Percentiles rank a stretch among this genome's conserved stretches.
Evolutionary conservation across 2,113 vertebrate species (phyloP).

Genomic region (human): GRCh38 chr9:35959501-35960000

Average conservation of each 20-base stretch:
- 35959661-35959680: background rate
- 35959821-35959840: background rate
- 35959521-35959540: background rate
- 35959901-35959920: background rate
- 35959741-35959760: background rate
- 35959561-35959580: background rate
- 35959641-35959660: background rate
- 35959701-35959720: background rate
- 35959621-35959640: background rate
- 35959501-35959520: background rate
- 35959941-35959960: background rate
- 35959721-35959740: background rate
- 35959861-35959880: background rate
- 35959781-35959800: background rate
- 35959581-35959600: background rate
- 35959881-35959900: background rate
- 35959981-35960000: background rate
- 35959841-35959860: too few species aligned
- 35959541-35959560: background rate
- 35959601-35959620: background rate
- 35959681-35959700: background rate
- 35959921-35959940: background rate
- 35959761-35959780: background rate
- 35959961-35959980: background rate
- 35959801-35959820: background rate